These are phyloP conservation scores for Coptodon rendalli DNA, from an alignment of 2,113 vertebrate genomes.

Conservation along the genomic window DNA sequence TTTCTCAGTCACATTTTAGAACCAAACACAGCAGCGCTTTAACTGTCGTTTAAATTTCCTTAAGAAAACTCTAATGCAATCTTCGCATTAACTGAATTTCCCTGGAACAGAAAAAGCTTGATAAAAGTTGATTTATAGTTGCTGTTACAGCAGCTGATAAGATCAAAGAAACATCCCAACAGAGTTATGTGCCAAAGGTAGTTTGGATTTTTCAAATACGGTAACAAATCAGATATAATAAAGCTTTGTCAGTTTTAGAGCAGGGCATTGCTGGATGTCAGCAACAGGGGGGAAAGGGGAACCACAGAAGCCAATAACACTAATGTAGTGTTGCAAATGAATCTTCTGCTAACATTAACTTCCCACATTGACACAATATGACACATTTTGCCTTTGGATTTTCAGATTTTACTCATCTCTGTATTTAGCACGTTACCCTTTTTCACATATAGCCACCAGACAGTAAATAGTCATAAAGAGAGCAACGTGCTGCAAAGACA, in stretches of 20 bases:
- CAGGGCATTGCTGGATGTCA: background rate
- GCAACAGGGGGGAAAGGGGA: background rate
- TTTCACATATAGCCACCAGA: background rate
- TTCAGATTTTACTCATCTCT: background rate
- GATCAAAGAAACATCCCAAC: background rate
- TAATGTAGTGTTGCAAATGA: background rate
- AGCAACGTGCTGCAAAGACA: background rate
- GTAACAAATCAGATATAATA: background rate
- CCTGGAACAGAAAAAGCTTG: background rate
- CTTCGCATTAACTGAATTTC: background rate
- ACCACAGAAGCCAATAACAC: background rate
- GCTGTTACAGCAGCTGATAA: background rate
- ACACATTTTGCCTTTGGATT: background rate
- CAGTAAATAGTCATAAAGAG: background rate
- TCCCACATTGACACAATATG: background rate
- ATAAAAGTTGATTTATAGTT: background rate
- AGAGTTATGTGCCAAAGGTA: background rate
- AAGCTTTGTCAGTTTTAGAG: background rate
- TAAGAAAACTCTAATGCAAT: background rate
- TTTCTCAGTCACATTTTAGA: background rate
- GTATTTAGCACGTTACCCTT: background rate
- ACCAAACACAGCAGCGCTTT: background rate
- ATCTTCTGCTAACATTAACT: background rate
- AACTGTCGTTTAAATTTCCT: background rate
- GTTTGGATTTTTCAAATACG: background rate